Evolutionary conservation across 1,140 invertebrate species (phyloP), one percentile per base, ranked within the genome.

Genomic region (Varroa destructor): DNA sequence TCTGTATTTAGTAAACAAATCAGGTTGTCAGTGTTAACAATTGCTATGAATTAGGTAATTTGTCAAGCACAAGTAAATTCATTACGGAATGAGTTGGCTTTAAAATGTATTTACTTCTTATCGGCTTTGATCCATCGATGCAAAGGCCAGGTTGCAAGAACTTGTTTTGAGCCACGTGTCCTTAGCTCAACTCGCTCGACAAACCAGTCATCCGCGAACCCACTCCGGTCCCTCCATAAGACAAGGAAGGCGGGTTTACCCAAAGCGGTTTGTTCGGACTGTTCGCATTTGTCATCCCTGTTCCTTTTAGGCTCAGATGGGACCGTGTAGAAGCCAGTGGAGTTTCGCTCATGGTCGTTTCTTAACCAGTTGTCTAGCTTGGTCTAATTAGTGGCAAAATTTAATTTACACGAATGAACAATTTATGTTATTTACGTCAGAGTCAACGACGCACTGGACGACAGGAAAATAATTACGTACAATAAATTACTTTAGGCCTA

Each of bases 281-380:
- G 12, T 10, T 12, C 46, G 64, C 71, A 64, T 57, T 74, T 74
- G 14, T 54, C 10, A 54, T 72, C 67, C 3, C 46, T 43, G 6
- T 71, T 72, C 8, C 75, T 72, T 3, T 75, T 71, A 14, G 74
- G 58, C 10, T 72, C 74, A 56, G 75, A 75, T 12, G 64, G 70
- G 2, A 75, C 72, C 37, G 74, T 71, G 74, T 80, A 82, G 6
- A 75, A 75, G 73, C 79, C 78, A 6, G 77, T 76, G 25, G 75
- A 74, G 8, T 80, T 80, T 12, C 80, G 74, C 73, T 82, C 80
- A 74, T 81, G 78, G 73, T 82, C 81, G 72, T 81, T 79, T 43
- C 77, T 74, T 36, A 81, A 77, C 25, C 76, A 76, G 64, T 78
- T 75, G 71, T 80, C 77, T 36, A 81, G 75, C n/a, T 76, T 77